Conservation (phyloP, 2,888 invertebrate species). For the Acronicta psi region DNA sequence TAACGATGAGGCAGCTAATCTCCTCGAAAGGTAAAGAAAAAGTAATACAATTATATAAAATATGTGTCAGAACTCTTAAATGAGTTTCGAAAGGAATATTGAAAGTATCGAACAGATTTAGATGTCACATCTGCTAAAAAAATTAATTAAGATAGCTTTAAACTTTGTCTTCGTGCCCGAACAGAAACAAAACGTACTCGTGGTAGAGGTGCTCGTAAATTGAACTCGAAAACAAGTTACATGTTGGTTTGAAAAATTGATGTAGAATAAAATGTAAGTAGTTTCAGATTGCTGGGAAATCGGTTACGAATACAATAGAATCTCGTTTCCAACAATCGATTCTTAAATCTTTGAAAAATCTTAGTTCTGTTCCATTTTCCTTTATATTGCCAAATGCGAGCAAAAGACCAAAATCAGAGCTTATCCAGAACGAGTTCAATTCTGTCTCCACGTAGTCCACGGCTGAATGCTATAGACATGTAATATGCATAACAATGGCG, state of each 20-base stretch:
- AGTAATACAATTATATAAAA: background rate
- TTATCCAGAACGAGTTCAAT: slow-evolving; percentile 31
- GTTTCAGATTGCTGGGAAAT: slow-evolving; percentile 40
- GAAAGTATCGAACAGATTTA: no score
- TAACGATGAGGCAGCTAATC: background rate
- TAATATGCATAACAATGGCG: slow-evolving; percentile 60
- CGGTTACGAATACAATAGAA: slow-evolving; percentile 44
- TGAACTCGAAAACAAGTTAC: slow-evolving; percentile 27
- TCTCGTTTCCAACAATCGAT: slow-evolving; percentile 47
- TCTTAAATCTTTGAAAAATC: slow-evolving; percentile 34
- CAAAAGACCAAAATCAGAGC: slow-evolving; percentile 18
- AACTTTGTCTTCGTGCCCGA: background rate
- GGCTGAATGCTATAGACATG: slow-evolving; percentile 53
- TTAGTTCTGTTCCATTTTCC: slow-evolving; percentile 29
- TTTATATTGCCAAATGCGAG: slow-evolving; percentile 22
- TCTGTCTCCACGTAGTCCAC: slow-evolving; percentile 39
- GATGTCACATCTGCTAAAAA: no score
- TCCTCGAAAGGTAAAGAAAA: background rate
- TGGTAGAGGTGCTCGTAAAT: slow-evolving; percentile 5
- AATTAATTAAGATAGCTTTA: no score
- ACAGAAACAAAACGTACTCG: background rate
- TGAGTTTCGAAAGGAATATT: background rate
- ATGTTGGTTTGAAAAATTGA: slow-evolving; percentile 31
- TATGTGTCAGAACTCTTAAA: background rate
- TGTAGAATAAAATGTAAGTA: slow-evolving; percentile 34